Conservation (phyloP, 2,888 invertebrate genomes). For the Theristus sp. region DNA sequence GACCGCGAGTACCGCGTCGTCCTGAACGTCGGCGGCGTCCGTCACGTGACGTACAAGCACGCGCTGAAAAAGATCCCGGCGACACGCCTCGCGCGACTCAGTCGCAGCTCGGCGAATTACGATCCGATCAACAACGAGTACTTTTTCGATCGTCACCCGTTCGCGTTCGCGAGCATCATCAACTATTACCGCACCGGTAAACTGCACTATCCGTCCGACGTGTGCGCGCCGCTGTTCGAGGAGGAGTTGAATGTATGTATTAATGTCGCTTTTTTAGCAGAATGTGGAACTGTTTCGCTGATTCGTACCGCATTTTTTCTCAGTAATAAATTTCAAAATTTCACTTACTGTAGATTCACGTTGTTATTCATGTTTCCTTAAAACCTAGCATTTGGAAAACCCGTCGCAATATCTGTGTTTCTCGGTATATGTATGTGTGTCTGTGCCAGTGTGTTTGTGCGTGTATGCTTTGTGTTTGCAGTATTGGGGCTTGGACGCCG, state of each 20-base stretch:
- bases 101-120: constrained; percentile 90
- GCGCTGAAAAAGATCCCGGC: constrained; percentile 48
- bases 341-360: too few relatives aligned
- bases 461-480: too few relatives aligned
- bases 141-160: constrained; percentile 82
- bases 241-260: constrained; percentile 51
- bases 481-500: constrained; percentile 85
- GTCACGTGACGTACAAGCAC: constrained; percentile 45
- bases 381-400: too few relatives aligned
- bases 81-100: constrained; percentile 47
- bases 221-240: constrained; percentile 91
- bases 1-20: constrained; percentile 94
- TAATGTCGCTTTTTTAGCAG: too few relatives aligned
- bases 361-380: background rate
- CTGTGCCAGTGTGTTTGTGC: too few relatives aligned
- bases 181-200: constrained; percentile 76
- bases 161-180: constrained; percentile 60
- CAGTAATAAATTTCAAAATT: background rate
- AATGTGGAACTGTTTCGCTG: too few relatives aligned
- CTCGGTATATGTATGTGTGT: too few relatives aligned
- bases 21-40: constrained; percentile 85
- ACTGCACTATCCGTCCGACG: constrained; percentile 91
- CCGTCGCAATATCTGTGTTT: too few relatives aligned
- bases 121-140: constrained; percentile 95
- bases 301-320: too few relatives aligned